Evolutionary conservation across 2,888 invertebrate genomes (phyloP), one percentile per base, ranked within the genome.

Genomic region (Brachyptera risi): DNA sequence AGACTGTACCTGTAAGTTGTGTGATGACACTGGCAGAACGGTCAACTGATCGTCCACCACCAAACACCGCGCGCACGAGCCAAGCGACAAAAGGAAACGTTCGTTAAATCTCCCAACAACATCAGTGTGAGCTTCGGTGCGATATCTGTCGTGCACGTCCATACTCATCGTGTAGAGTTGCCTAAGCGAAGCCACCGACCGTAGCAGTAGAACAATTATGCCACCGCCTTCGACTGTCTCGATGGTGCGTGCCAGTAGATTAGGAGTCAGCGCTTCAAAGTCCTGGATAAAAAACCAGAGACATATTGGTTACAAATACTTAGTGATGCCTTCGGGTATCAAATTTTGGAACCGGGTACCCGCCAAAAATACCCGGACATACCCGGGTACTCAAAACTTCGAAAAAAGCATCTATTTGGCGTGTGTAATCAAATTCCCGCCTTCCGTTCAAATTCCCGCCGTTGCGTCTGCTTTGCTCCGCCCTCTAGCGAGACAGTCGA

Each of bases 161-260:
- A 99, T 99, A 65, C 88, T 88, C 82, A 99, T 89, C 0, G 97
- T 91, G 73, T 92, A 98, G 2, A 99, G 80, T 73, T 99, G 97
- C 71, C 93, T 87, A 23, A 99, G 78, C 0, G 97, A 97, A 60
- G 84, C 82, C 71, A 99, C 82, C 0, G 89, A 85, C 71, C 90
- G 87, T 13, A 99, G 79, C 5, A 99, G 79, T 63, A 99, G 80
- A 54, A 97, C 86, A 59, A 99, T 84, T 0, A 98, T 80, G n/a
- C 94, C 94, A 59, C 95, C 95, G 21, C 98, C 99, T 78, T 97
- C 96, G 0, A 99, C 95, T 0, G 99, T 99, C 80, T 99, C 99
- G 66, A 99, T 84, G 0, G 98, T 97, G 58, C 98, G 82, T 0
- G 98, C 98, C 72, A 99, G 80, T 64, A 98, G 79, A 77, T 99